Conservation (phyloP, 2,888 invertebrate species). For the Nymphalis urticae region DNA sequence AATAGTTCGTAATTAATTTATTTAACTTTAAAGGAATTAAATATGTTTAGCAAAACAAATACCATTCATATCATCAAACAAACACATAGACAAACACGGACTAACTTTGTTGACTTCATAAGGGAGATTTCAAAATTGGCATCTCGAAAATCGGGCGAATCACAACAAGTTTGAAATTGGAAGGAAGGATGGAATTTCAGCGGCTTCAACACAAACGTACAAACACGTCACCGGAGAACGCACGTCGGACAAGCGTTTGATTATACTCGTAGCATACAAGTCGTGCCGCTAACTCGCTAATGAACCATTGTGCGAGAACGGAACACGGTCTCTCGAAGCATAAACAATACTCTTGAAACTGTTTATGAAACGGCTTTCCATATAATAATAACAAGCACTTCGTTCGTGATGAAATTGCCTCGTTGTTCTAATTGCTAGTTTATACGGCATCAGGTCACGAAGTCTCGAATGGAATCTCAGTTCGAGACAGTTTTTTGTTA, state of each 20-base stretch:
- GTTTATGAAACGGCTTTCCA: conserved; percentile 10
- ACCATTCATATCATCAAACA: too few species aligned
- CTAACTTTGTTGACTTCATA: too few species aligned
- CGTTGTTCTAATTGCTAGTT: too few species aligned
- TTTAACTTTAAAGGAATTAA: too few species aligned
- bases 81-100: too few species aligned
- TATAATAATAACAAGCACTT: conserved; percentile 4
- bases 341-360: conserved; percentile 3
- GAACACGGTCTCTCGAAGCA: conserved; percentile 4
- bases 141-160: conserved; percentile 1
- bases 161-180: too few species aligned
- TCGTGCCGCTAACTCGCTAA: background rate
- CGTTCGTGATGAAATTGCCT: background rate
- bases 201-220: background rate
- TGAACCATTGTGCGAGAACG: conserved; percentile 8
- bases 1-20: too few species aligned
- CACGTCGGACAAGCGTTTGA: background rate
- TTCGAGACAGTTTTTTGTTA: too few species aligned
- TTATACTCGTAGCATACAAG: conserved; percentile 1
- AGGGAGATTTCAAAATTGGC: background rate
- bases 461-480: too few species aligned
- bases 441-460: too few species aligned
- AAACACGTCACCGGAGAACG: background rate
- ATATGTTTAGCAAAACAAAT: too few species aligned
- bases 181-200: too few species aligned